These are phyloP conservation scores for Pachycephala philippinensis DNA, from an alignment of 2,113 vertebrate genomes.

Conservation along the genomic window DNA sequence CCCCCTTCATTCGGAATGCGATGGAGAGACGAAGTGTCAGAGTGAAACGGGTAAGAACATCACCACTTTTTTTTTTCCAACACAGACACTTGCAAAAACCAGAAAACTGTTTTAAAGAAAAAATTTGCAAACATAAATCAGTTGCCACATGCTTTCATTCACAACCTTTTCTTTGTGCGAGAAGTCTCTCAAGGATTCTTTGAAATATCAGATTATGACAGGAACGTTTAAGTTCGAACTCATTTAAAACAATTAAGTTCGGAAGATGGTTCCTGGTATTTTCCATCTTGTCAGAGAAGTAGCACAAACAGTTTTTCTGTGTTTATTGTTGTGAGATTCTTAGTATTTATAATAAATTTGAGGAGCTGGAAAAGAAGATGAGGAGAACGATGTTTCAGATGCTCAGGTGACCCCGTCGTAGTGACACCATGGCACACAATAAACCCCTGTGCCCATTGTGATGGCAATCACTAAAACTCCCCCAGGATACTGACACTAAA, in stretches of 20 bases:
- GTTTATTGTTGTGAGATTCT: not conserved
- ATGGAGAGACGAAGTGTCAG: slow-evolving; percentile 92
- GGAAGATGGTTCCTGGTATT: not conserved
- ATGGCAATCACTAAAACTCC: not conserved
- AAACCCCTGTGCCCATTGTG: not conserved
- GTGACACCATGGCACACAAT: not conserved
- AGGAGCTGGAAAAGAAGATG: not conserved
- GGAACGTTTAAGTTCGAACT: not conserved
- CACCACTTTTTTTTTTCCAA: not conserved
- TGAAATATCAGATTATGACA: not conserved
- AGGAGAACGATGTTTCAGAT: not conserved
- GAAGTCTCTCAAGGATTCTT: not conserved
- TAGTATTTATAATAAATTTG: not conserved
- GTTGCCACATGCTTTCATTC: not conserved
- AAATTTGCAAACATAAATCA: not conserved
- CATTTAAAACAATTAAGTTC: not conserved
- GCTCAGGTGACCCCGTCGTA: not conserved
- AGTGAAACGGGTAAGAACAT: slow-evolving; percentile 86
- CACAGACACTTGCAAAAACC: not conserved
- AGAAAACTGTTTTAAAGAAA: not conserved
- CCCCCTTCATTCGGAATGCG: slow-evolving; percentile 91
- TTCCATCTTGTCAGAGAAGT: not conserved
- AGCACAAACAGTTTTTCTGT: not conserved
- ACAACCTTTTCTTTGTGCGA: not conserved
- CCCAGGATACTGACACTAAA: not conserved